A percentile compares a stretch with the other conserved stretches of the same genome.
Evolutionary conservation across 2,888 invertebrate species (phyloP).

Genomic region (Elaeidobius kamerunicus): DNA sequence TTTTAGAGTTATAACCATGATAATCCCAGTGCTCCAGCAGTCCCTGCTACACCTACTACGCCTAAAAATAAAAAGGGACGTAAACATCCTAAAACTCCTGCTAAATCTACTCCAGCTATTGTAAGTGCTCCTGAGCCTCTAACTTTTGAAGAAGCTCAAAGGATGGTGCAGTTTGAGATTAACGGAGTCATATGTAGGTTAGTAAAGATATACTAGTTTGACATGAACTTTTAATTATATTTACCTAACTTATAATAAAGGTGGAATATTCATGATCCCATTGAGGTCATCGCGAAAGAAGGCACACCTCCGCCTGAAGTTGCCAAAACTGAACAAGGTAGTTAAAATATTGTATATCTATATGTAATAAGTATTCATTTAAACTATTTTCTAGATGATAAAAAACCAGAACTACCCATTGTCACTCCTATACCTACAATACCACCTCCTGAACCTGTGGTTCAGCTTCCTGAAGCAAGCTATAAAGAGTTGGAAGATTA

Average conservation of each 20-base stretch:
- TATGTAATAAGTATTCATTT: background rate
- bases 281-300: constrained; percentile 68
- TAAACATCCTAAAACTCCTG: constrained; percentile 19
- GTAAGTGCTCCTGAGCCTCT: constrained; percentile 60
- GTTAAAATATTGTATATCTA: constrained; percentile 34
- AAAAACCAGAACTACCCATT: constrained; percentile 9
- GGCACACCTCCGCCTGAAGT: constrained; percentile 54
- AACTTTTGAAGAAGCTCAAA: constrained; percentile 80
- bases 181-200: constrained; percentile 56
- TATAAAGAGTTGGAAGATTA: constrained; percentile 73
- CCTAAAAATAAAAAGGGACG: constrained; percentile 62
- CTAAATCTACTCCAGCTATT: constrained; percentile 36
- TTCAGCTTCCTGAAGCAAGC: constrained; percentile 67
- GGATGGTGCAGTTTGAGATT: constrained; percentile 83
- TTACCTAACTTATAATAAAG: constrained; percentile 30
- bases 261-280: constrained; percentile 58
- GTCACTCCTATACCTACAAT: constrained; percentile 14
- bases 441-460: constrained; percentile 44
- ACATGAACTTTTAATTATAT: background rate
- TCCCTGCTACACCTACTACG: constrained; percentile 55
- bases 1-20: constrained; percentile 73
- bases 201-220: constrained; percentile 1
- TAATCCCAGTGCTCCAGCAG: constrained; percentile 65
- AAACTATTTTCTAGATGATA: constrained; percentile 3
- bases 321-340: constrained; percentile 46